A percentile compares a stretch with the other conserved stretches of the same genome.
phyloP scores from a whole-genome alignment of 2,113 vertebrate species.

The Vidua macroura region DNA sequence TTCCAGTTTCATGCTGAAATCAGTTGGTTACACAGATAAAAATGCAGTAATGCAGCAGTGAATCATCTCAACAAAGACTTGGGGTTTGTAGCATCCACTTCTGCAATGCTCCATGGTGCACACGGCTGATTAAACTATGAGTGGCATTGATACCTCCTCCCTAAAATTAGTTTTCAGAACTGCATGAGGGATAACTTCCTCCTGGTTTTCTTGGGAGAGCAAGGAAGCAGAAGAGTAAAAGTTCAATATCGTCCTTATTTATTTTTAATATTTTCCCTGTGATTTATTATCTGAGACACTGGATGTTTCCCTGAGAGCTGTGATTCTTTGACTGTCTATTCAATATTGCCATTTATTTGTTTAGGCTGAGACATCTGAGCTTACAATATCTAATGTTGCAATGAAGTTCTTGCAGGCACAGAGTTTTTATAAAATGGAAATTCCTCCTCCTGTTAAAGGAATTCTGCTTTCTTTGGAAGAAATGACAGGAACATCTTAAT shows the following conservation, averaged over 20 bases:
- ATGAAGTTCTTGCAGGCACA: conserved; percentile 16
- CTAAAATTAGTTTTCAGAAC: background rate
- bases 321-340: background rate
- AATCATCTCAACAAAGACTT: background rate
- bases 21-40: background rate
- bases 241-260: background rate
- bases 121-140: background rate
- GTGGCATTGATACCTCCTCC: background rate
- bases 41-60: background rate
- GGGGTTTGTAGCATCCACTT: background rate
- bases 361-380: conserved; percentile 2
- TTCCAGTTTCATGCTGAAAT: background rate
- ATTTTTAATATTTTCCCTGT: conserved; percentile 35
- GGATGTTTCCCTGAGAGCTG: background rate
- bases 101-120: background rate
- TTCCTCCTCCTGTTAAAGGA: background rate
- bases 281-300: conserved; percentile 36
- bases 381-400: background rate
- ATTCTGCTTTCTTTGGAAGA: background rate
- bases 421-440: conserved; percentile 10
- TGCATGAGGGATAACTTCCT: background rate
- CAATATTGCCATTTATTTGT: background rate
- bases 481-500: background rate
- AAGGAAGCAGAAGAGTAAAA: conserved; percentile 5
- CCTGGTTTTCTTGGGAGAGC: background rate